phyloP scores from a whole-genome alignment of 2,113 vertebrate genomes.

The Casuarius casuarius region DNA sequence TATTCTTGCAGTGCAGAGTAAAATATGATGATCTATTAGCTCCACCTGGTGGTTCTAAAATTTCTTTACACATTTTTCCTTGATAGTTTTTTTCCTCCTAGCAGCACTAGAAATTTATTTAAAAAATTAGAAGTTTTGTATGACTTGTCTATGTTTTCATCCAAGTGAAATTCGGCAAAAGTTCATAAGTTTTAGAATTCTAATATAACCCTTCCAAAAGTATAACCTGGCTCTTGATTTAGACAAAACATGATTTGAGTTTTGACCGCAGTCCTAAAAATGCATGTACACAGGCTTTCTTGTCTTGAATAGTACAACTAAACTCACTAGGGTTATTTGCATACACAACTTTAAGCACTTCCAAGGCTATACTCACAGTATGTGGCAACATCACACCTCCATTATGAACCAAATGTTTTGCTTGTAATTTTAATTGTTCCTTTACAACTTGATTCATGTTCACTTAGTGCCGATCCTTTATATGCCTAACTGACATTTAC shows the following conservation, averaged over 20 bases:
- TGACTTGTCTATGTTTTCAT: not conserved
- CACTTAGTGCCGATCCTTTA: fast-evolving
- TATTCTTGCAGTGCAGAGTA: not conserved
- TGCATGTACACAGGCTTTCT: fast-evolving
- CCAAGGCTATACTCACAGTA: fast-evolving
- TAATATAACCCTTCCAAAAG: not conserved
- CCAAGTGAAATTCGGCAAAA: not conserved
- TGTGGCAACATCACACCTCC: too few relatives aligned
- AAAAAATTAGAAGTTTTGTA: not conserved
- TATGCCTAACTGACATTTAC: not conserved
- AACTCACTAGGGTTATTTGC: not conserved
- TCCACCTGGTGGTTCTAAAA: constrained; percentile 42
- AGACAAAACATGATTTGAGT: not conserved
- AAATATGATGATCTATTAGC: not conserved
- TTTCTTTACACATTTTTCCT: not conserved
- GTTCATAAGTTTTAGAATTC: not conserved
- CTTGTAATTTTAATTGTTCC: not conserved
- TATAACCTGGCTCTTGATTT: not conserved
- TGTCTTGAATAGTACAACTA: not conserved
- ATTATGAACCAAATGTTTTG: not conserved
- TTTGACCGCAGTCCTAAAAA: not conserved
- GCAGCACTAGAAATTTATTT: not conserved
- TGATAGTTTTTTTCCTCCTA: not conserved
- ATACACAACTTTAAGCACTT: not conserved
- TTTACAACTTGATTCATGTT: fast-evolving